Evolutionary conservation across 2,797 vertebrate genomes (phyloP).

Genomic region (Pristis pectinata): DNA sequence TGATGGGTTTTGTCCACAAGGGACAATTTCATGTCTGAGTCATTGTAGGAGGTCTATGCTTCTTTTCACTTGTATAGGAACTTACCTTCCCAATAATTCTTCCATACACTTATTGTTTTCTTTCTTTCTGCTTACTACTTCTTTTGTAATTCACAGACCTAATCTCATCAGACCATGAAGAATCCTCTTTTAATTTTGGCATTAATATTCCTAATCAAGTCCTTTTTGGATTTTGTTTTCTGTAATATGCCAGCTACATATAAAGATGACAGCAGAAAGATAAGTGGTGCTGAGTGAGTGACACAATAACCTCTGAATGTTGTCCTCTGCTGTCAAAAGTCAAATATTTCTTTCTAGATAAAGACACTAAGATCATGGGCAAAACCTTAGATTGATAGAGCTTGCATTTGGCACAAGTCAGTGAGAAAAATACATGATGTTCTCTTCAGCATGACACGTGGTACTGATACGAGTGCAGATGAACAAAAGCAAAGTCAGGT

Average conservation of each 20-base stretch:
- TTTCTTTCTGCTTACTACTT: not conserved
- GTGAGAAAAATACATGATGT: not conserved
- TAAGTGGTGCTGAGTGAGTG: no score
- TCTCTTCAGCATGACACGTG: not conserved
- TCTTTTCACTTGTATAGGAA: not conserved
- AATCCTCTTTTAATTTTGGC: not conserved
- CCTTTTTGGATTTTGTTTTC: not conserved
- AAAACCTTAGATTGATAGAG: not conserved
- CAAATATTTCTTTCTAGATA: no score
- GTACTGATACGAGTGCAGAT: not conserved
- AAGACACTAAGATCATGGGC: not conserved
- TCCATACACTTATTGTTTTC: not conserved
- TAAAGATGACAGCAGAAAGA: not conserved
- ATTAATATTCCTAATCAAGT: not conserved
- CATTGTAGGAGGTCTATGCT: not conserved
- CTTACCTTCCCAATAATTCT: not conserved
- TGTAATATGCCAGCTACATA: not conserved
- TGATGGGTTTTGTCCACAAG: not conserved
- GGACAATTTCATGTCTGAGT: not conserved
- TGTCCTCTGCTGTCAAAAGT: not conserved
- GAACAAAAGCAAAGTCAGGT: not conserved
- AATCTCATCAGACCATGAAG: not conserved
- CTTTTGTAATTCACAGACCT: not conserved
- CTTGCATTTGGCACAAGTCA: not conserved
- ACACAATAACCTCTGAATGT: no score